Base-by-base conservation (phyloP, 92 coral and sea anemone genomes). In the Meandrina meandrites region DNA sequence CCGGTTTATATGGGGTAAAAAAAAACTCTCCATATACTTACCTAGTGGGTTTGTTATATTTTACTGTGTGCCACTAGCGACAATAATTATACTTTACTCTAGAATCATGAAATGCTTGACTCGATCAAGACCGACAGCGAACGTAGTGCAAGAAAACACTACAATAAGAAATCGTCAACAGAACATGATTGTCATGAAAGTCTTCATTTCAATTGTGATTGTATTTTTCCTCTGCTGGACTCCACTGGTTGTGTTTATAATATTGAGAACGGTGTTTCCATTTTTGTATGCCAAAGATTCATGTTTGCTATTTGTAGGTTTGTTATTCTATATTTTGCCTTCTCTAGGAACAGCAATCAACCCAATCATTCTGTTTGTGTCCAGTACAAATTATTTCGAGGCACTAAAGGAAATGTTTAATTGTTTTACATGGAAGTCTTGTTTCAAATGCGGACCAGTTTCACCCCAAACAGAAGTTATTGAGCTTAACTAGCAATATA, bases 171-270 rank as follows among this genome's bases (percentile, higher is more conserved):
- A 76, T 30, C 81, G 66, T 16, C 42, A 31, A 31, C 81, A 78
- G 64, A 78, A 78, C 35, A 17, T 27, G 57, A 78, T 28, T 19
- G 36, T 78, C 12, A 53, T 78, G 62, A 78, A 53, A 54, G 60
- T 78, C 81, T 53, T 78, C 13, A 54, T 31, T 51, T 48, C 81
- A 3, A 78, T 78, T 27, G 81, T 78, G 21, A 54, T 14, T 28
- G 81, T 54, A 35, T 78, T 78, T 47, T 78, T 50, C 64, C 35
- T 78, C 24, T 28, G 67, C 66, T 78, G 81, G 81, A 78, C 81
- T 2, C 64, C 81, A 30, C 37, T 78, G 15, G 27, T n/a, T 47
- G 36, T 77, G 31, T 77, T 19, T 24, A 14, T 51, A 9, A 15
- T 78, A n/a, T 21, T 50, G 0, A 27, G 19, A 50, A 32, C 9